Conservation (phyloP, 1,140 invertebrate genomes). For the Drosophila ficusphila region DNA sequence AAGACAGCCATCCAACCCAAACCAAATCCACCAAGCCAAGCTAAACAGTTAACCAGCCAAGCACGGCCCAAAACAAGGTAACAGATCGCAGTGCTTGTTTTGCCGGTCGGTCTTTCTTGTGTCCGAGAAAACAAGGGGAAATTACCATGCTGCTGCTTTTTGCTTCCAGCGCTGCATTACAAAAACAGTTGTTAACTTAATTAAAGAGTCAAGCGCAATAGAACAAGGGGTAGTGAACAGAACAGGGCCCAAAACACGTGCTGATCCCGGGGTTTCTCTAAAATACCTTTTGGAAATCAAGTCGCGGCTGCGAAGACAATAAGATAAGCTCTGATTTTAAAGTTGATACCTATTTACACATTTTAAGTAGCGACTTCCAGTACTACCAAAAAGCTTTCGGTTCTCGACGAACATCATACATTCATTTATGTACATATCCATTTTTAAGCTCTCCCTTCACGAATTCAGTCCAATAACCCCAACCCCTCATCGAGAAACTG, state of each 20-base stretch:
- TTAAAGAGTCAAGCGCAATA: slow-evolving; percentile 59
- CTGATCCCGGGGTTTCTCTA: background rate
- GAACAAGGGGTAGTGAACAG: slow-evolving; percentile 30
- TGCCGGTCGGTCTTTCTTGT: slow-evolving; percentile 43
- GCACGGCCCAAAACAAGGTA: slow-evolving; percentile 7
- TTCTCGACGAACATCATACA: no score
- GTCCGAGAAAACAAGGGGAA: slow-evolving; percentile 42
- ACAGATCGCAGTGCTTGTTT: slow-evolving; percentile 18
- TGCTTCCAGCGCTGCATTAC: slow-evolving; percentile 34
- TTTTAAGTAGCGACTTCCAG: no score
- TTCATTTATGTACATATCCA: background rate
- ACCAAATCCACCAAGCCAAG: slow-evolving; percentile 8
- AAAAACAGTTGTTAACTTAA: slow-evolving; percentile 73
- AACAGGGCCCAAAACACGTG: slow-evolving; percentile 29
- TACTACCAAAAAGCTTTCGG: no score
- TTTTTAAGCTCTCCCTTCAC: background rate
- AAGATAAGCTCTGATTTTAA: background rate
- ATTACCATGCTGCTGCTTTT: slow-evolving; percentile 48
- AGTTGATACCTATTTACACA: background rate
- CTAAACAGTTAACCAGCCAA: slow-evolving; percentile 27
- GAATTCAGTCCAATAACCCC: background rate
- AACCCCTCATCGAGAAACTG: background rate
- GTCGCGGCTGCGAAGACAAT: background rate
- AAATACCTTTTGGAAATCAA: background rate
- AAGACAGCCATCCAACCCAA: background rate